A percentile compares a stretch with the other conserved stretches of the same genome.
These are phyloP conservation scores for Lithodes maja DNA, from an alignment of 2,888 invertebrate species.

Conservation along the genomic window DNA sequence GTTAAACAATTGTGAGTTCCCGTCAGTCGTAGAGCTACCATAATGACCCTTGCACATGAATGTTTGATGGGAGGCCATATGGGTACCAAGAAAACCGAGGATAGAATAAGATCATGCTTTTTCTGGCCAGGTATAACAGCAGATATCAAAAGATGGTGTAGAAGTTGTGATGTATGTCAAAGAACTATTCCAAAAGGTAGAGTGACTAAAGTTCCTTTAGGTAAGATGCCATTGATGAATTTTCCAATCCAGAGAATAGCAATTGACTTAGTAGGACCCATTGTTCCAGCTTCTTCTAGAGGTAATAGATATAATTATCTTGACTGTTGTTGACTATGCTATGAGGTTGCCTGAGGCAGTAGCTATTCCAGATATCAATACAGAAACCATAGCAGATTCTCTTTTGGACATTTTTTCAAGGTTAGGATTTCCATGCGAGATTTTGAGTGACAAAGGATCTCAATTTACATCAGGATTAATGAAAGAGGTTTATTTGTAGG, in stretches of 20 bases:
- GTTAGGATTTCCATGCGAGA: not conserved
- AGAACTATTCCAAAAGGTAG: not conserved
- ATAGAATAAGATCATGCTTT: not conserved
- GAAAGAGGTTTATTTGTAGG: no score
- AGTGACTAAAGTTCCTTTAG: not conserved
- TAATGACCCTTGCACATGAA: not conserved
- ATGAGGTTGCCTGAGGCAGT: not conserved
- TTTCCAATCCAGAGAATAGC: no score
- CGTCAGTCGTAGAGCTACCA: not conserved
- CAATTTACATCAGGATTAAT: no score
- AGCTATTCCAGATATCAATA: not conserved
- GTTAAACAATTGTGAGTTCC: not conserved
- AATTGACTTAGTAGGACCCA: not conserved
- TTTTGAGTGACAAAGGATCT: no score
- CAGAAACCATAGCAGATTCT: not conserved
- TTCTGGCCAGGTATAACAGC: not conserved
- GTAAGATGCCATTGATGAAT: not conserved
- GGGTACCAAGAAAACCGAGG: not conserved
- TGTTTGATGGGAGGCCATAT: not conserved
- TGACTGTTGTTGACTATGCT: not conserved
- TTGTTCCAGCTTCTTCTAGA: not conserved
- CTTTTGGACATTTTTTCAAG: not conserved
- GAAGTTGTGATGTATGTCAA: not conserved
- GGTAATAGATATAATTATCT: not conserved
- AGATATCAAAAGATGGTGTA: not conserved